Evolutionary conservation across 2,888 invertebrate genomes (phyloP), one percentile per base, ranked within the genome.

Genomic region (Fragum sueziense): DNA sequence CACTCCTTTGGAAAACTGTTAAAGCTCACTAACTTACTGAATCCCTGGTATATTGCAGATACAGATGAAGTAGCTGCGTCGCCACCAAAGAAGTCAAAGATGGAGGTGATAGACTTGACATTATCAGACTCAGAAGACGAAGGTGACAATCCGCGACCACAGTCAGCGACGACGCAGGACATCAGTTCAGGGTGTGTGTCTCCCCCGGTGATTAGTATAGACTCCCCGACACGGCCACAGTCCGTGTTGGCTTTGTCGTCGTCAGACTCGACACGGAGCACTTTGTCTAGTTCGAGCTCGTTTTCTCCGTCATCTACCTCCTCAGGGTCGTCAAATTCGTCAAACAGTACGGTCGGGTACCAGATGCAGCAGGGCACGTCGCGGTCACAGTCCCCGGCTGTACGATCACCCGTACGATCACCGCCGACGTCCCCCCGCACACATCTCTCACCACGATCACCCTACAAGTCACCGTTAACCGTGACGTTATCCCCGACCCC

Each of bases 51-150:
- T 65, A 37, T 37, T 79, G 41, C 70, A 72, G 78, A 78, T 70
- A 70, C 74, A 7, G 41, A 67, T 27, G 68, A 37, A 1, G 79
- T 71, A 22, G 47, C 54, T 41, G 77, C 80, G 27, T 82, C 87
- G 25, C 82, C 86, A 25, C 61, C 80, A 57, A 88, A 86, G 78
- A 88, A 88, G 74, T 82, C 87, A 7, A 86, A 88, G 31, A 79
- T 86, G 61, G 89, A 89, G 37, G 88, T 91, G 25, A 91, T 92
- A 68, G 92, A 92, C 81, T 82, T 92, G 65, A 65, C 92, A 17
- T 70, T 88, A 57, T 88, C 90, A 75, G 90, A 89, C 80, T 88
- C 89, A 20, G 91, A 91, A 70, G 91, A 91, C 22, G 91, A 91
- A n/a, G 80, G 85, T 37, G 67, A 70, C 14, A 33, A 54, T n/a